Evolutionary conservation across 2,113 vertebrate genomes (phyloP), one percentile per base, ranked within the genome.

Genomic region (Forbesichthys agassizii): DNA sequence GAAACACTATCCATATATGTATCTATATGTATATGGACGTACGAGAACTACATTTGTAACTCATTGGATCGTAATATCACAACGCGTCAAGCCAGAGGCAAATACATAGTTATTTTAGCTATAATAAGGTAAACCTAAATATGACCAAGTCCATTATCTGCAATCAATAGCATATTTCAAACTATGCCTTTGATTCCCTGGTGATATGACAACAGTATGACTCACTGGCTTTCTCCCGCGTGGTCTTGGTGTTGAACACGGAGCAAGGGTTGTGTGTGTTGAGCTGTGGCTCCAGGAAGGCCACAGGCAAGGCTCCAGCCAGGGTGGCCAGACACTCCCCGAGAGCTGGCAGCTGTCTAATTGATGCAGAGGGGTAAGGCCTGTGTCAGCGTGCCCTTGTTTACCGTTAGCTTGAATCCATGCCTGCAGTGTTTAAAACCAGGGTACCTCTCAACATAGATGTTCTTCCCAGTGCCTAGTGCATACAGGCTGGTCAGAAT

Each of bases 361-460:
- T 78, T 75, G 71, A 80, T 46, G 51, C 42, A 20, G 61, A 66
- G 54, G 79, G 27, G 20, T 65, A 36, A 59, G 64, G 12, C 53
- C 12, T 46, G 46, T 8, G 18, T 0, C 27, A 14, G 9, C 3
- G 3, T 60, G 33, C 66, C 14, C 33, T 51, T 33, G 49, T 18
- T 20, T 36, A 55, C 20, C 13, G 27, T 42, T 6, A 12, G 14
- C 12, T 66, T 65, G 66, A 2, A 66, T 62, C 20, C 66, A 48
- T 70, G 56, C 54, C 56, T 4, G 47, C 10, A 61, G 14, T 6
- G 11, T 63, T 69, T 33, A 13, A 53, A 33, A 4, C 10, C 48
- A 3, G 13, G 14, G 83, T 96, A 99, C 98, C 98, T 96, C 91
- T 99, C 98, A 72, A 99, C 96, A n/a, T 98, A 99, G 88, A 98